Evolutionary conservation across 2,888 invertebrate species (phyloP), one percentile per base, ranked within the genome.

Genomic region (Biston betularia): DNA sequence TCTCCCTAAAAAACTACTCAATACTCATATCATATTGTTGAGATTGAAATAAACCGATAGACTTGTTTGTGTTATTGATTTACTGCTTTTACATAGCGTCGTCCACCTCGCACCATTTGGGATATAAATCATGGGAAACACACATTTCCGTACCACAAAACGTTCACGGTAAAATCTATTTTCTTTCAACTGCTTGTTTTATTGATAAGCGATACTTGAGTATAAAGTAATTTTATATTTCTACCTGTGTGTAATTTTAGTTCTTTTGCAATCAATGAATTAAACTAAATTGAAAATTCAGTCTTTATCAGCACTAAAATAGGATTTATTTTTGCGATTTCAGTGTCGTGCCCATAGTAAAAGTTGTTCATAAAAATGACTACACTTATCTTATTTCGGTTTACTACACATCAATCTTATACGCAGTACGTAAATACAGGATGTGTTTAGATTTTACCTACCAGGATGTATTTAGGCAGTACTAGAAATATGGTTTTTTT

Each of bases 41-140:
- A 42, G 11, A 10, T 6, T 12, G 42, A 42, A 42, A 38, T 38
- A 48, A 24, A 11, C 11, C 24, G 11, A 11, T 15, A 48, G 10
- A 33, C 7, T 24, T 9, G 48, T 48, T 34, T n/a, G n/a, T n/a
- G n/a, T n/a, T n/a, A n/a, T n/a, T 65, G 62, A 38, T 54, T 38
- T 67, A 63, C 67, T 67, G 67, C 11, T 38, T 24, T 24, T 57
- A 57, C 10, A 44, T 15, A 38, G 15, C 50, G 33, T n/a, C 35
- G 49, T 58, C 59, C 67, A 68, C 59, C 67, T 68, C 63, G 63
- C 67, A 86, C 86, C 86, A 84, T 89, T 89, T 83, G 85, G 87
- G 86, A 87, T 86, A 92, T 93, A 92, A 92, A 93, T 93, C 91
- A 92, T 91, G 85, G 81, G 83, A 87, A 91, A 90, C 89, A 90